Percentiles rank a stretch among this genome's conserved stretches.
Conservation (phyloP, 2,888 invertebrate species). For the Hyalella azteca region DNA sequence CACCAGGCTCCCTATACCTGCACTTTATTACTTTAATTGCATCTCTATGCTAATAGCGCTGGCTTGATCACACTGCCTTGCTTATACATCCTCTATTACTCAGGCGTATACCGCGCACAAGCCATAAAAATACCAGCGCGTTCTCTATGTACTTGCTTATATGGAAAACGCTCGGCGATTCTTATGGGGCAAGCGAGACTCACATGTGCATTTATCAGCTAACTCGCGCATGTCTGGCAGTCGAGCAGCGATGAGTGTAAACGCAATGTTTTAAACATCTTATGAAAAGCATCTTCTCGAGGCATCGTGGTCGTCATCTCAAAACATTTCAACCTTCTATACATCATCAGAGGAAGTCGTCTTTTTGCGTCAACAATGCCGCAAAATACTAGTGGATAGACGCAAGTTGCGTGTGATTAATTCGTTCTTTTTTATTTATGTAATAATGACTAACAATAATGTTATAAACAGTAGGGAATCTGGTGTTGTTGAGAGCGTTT, state of each 20-base stretch:
- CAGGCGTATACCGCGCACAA: conserved; percentile 8
- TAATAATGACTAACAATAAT: no score
- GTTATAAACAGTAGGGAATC: no score
- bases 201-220: background rate
- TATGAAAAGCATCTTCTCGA: no score
- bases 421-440: no score
- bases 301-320: no score
- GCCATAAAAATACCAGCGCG: conserved; percentile 30
- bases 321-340: no score
- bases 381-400: no score
- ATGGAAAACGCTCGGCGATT: conserved; percentile 19
- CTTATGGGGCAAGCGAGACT: background rate
- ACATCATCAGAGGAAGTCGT: no score
- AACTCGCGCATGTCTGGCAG: background rate
- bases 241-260: background rate
- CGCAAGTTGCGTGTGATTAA: no score
- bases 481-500: no score
- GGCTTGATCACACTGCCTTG: conserved; percentile 20
- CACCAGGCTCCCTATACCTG: conserved; percentile 1
- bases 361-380: no score
- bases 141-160: conserved; percentile 32
- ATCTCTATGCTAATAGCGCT: conserved; percentile 13
- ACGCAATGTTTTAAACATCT: no score
- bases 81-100: conserved; percentile 31
- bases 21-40: conserved; percentile 29